phyloP scores from a whole-genome alignment of 2,888 invertebrate species.

The Cosmopolites sordidus region DNA sequence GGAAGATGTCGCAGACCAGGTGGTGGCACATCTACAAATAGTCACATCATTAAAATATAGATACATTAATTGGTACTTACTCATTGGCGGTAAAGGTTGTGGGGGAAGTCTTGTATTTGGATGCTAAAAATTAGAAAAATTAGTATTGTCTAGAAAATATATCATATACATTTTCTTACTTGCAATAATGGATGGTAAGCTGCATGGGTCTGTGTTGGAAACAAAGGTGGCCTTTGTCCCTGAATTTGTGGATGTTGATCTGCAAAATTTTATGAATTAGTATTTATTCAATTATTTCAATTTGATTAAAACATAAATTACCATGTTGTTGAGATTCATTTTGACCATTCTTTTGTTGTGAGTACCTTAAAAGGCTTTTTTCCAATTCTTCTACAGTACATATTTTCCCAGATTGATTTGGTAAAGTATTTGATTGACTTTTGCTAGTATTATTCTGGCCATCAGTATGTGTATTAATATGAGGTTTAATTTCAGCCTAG shows the following conservation, averaged over 20 bases:
- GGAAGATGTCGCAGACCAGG: slow-evolving; percentile 36
- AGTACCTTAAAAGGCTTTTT: slow-evolving; percentile 56
- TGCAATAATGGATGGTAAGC: slow-evolving; percentile 31
- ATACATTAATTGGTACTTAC: slow-evolving; percentile 24
- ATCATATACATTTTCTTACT: slow-evolving; percentile 17
- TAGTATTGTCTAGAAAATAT: neutral
- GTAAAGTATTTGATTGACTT: no score
- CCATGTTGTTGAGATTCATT: slow-evolving; percentile 7
- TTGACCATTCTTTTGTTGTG: slow-evolving; percentile 32
- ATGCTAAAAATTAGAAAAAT: slow-evolving; percentile 29
- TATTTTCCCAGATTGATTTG: slow-evolving; percentile 52
- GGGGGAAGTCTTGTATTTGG: slow-evolving; percentile 46
- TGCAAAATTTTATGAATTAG: neutral
- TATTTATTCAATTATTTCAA: neutral
- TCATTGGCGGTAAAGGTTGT: slow-evolving; percentile 47
- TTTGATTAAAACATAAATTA: neutral
- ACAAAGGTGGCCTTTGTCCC: slow-evolving; percentile 5
- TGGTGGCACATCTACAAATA: slow-evolving; percentile 39
- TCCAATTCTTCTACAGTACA: slow-evolving; percentile 73
- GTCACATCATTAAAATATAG: neutral
- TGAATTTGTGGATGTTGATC: slow-evolving; percentile 25
- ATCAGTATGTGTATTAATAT: no score
- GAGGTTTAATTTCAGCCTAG: no score
- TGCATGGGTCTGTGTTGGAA: slow-evolving; percentile 15
- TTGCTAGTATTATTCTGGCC: no score